Conservation (phyloP, 1,140 invertebrate genomes). For the Trichonephila inaurata region DNA sequence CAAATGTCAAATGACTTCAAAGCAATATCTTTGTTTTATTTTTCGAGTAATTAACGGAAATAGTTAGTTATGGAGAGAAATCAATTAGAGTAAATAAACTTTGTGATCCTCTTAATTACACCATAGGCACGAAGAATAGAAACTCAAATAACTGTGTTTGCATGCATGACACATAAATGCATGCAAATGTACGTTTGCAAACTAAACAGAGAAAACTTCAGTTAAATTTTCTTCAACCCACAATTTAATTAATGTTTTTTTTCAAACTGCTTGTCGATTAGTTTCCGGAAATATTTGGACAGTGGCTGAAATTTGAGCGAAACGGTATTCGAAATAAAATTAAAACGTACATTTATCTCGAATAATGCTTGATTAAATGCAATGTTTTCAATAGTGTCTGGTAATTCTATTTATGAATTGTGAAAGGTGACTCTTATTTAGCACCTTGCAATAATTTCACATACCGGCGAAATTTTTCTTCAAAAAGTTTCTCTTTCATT, state of each 20-base stretch:
- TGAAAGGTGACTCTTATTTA: too few relatives aligned
- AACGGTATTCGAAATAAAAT: not conserved
- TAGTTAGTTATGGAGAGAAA: not conserved
- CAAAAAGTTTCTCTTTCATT: too few relatives aligned
- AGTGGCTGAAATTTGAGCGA: not conserved
- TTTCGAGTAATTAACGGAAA: not conserved
- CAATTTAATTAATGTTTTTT: conserved; percentile 2
- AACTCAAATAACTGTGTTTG: not conserved
- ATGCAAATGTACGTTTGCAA: not conserved
- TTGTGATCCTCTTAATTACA: conserved; percentile 7
- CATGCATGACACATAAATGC: not conserved
- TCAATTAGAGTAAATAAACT: not conserved
- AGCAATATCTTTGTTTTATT: not conserved
- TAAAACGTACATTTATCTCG: not conserved
- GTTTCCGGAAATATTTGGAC: not conserved
- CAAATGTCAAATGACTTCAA: not conserved
- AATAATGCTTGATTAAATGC: not conserved
- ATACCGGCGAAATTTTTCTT: too few relatives aligned
- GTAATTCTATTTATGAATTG: not conserved
- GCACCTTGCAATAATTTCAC: too few relatives aligned
- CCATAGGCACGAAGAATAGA: not conserved
- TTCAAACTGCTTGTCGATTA: not conserved
- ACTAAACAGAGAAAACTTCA: not conserved
- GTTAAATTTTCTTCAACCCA: not conserved
- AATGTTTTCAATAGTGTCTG: not conserved